A percentile compares a stretch with the other conserved stretches of the same genome.
Conservation (phyloP, 2,888 invertebrate species). For the Luffia ferchaultella region DNA sequence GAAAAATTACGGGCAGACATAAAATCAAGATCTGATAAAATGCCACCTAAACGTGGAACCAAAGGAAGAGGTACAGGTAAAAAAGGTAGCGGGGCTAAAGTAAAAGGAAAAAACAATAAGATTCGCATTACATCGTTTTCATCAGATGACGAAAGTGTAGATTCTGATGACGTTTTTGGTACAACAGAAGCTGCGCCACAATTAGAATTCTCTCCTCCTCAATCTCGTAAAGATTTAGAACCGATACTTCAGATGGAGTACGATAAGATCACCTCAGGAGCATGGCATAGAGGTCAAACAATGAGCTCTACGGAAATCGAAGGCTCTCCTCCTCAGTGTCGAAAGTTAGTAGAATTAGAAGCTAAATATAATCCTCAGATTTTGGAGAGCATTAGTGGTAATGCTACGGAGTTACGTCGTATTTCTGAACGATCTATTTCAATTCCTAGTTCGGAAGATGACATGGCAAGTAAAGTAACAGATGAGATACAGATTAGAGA, state of each 20-base stretch:
- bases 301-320: conserved; percentile 83
- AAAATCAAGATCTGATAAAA: conserved; percentile 67
- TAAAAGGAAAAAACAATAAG: conserved; percentile 71
- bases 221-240: conserved; percentile 78
- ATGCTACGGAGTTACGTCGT: conserved; percentile 72
- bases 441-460: conserved; percentile 79
- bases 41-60: conserved; percentile 68
- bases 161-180: conserved; percentile 80
- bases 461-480: conserved; percentile 66
- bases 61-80: conserved; percentile 70
- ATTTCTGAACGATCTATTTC: conserved; percentile 80
- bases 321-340: conserved; percentile 77
- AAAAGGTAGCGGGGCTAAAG: conserved; percentile 62
- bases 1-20: conserved; percentile 60
- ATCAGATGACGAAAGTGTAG: conserved; percentile 78
- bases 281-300: conserved; percentile 73
- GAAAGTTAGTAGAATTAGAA: conserved; percentile 70
- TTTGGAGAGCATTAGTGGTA: conserved; percentile 69
- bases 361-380: conserved; percentile 72
- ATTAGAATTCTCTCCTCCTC: conserved; percentile 78
- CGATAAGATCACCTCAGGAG: conserved; percentile 72
- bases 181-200: conserved; percentile 78
- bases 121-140: conserved; percentile 79
- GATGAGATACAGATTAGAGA: conserved; percentile 62
- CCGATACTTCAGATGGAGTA: conserved; percentile 77